phyloP scores from a whole-genome alignment of 1,140 invertebrate species.

The Cherax destructor region DNA sequence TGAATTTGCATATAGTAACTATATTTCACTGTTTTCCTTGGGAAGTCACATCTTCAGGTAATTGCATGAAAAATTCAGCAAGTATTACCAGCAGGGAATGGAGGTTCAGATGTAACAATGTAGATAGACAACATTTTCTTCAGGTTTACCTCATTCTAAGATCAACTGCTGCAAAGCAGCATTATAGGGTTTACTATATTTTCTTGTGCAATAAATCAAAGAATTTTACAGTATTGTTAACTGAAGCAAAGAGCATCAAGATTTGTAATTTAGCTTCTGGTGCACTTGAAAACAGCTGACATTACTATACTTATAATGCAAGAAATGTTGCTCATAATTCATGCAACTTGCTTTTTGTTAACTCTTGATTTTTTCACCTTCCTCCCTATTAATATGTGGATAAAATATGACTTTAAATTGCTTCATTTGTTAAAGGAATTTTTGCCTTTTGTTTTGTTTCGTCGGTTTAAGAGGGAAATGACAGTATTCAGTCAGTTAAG shows the following conservation, averaged over 20 bases:
- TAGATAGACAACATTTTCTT: background rate
- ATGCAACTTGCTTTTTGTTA: background rate
- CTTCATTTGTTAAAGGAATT: conserved; percentile 2
- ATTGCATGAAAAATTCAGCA: background rate
- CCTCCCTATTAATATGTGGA: background rate
- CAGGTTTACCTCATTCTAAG: background rate
- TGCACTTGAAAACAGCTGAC: background rate
- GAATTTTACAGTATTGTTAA: conserved; percentile 15
- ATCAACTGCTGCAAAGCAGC: background rate
- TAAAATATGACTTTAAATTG: background rate
- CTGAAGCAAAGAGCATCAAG: background rate
- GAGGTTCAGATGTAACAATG: background rate
- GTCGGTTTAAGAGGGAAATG: background rate
- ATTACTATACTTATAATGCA: background rate
- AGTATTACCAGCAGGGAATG: background rate
- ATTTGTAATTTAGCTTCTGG: background rate
- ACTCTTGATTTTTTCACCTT: background rate
- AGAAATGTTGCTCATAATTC: conserved; percentile 14
- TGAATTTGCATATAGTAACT: too few relatives aligned
- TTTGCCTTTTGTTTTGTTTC: background rate
- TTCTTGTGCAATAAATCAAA: conserved; percentile 15
- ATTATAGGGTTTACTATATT: conserved; percentile 3
- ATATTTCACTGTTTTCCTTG: too few relatives aligned
- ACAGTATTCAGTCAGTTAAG: background rate
- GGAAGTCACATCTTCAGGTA: too few relatives aligned